phyloP scores from a whole-genome alignment of 2,113 vertebrate species.

The Uria aalge region DNA sequence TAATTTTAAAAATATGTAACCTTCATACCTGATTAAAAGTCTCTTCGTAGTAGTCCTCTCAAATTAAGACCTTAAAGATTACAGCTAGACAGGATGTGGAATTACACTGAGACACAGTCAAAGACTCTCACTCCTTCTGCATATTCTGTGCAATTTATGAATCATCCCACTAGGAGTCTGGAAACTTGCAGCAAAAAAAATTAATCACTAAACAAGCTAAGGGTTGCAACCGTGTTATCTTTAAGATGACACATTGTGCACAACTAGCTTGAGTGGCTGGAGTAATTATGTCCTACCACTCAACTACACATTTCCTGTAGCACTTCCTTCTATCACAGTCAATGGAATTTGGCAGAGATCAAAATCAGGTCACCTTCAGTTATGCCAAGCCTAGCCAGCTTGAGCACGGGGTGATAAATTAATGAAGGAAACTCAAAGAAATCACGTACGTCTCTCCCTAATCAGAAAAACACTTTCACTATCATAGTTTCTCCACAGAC shows the following conservation, averaged over 20 bases:
- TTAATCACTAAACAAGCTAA: background rate
- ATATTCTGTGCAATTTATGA: background rate
- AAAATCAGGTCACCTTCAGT: slow-evolving; percentile 17
- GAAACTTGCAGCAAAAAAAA: background rate
- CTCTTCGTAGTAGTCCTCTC: background rate
- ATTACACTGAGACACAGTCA: background rate
- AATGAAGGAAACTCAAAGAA: background rate
- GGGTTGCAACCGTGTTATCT: background rate
- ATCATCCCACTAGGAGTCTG: background rate
- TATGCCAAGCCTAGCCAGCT: background rate
- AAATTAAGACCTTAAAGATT: background rate
- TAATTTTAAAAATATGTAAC: background rate
- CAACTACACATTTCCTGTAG: background rate
- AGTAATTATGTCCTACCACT: background rate
- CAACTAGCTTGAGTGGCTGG: background rate
- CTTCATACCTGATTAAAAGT: background rate
- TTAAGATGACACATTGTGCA: background rate
- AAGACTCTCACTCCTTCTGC: background rate
- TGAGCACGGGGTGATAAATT: background rate
- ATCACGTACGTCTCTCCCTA: background rate
- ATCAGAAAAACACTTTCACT: background rate
- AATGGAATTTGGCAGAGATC: background rate
- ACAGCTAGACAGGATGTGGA: background rate
- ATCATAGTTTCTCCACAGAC: background rate
- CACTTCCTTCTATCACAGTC: background rate